Conservation (phyloP, 2,888 invertebrate genomes). For the Calameuta idolon region DNA sequence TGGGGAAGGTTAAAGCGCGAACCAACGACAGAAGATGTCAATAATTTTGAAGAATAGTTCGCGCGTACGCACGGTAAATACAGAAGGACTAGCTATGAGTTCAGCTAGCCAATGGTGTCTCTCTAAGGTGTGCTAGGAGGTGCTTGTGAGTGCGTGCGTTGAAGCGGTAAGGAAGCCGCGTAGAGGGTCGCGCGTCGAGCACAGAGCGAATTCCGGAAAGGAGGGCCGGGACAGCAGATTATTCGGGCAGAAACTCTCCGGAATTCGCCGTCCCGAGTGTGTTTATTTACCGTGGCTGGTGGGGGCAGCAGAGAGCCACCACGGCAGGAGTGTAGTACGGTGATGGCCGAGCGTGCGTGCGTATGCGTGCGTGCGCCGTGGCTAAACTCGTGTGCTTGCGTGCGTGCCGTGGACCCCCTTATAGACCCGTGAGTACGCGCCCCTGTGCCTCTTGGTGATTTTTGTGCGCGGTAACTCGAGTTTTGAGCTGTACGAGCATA, state of each 20-base stretch:
- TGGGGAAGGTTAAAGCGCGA: conserved; percentile 22
- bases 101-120: not conserved
- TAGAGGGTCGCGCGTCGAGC: conserved; percentile 1
- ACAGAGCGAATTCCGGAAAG: conserved; percentile 13
- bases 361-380: conserved; percentile 13
- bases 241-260: conserved; percentile 7
- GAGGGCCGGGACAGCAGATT: conserved; percentile 6
- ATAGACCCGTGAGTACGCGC: conserved; percentile 18
- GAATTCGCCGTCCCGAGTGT: conserved; percentile 7
- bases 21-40: conserved; percentile 47
- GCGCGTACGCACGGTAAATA: conserved; percentile 25
- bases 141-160: not conserved
- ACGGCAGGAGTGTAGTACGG: conserved; percentile 3
- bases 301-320: not conserved
- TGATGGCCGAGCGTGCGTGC: conserved; percentile 16
- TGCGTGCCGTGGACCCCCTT: conserved; percentile 25
- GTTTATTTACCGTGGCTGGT: conserved; percentile 11
- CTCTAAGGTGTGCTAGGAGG: not conserved
- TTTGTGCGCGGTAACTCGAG: conserved; percentile 8
- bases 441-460: conserved; percentile 13
- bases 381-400: conserved; percentile 14
- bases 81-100: conserved; percentile 10
- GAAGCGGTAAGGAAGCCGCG: not conserved
- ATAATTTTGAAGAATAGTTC: conserved; percentile 47
- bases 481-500: conserved; percentile 13